Percentiles rank a stretch among this genome's conserved stretches.
phyloP scores from a whole-genome alignment of 2,797 vertebrate genomes.

The Chromis chromis region DNA sequence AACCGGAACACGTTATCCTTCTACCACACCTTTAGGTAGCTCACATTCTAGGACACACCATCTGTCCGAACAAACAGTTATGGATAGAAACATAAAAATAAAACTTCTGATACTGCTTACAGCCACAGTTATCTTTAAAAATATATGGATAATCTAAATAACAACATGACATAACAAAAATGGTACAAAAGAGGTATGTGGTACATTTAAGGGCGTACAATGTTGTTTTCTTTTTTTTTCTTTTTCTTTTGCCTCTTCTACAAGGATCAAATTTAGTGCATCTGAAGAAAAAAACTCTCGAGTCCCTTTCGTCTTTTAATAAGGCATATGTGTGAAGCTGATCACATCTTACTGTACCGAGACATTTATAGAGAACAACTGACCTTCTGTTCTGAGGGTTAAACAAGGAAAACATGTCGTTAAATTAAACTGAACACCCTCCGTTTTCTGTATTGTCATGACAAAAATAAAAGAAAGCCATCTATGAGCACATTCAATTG shows the following conservation, averaged over 20 bases:
- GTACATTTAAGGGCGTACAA: conserved; percentile 59
- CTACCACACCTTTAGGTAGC: conserved; percentile 56
- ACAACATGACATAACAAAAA: conserved; percentile 60
- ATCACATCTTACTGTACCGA: conserved; percentile 72
- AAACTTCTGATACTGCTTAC: conserved; percentile 54
- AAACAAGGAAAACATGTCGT: conserved; percentile 25
- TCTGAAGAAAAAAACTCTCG: conserved; percentile 49
- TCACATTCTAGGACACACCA: conserved; percentile 36
- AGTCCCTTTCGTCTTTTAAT: conserved; percentile 60
- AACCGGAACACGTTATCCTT: conserved; percentile 66
- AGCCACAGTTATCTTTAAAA: conserved; percentile 60
- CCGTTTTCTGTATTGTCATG: conserved; percentile 3
- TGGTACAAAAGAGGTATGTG: conserved; percentile 69
- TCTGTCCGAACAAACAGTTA: conserved; percentile 52
- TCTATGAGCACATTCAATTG: conserved; percentile 65
- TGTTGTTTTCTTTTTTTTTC: conserved; percentile 28
- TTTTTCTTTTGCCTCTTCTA: conserved; percentile 33
- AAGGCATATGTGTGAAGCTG: conserved; percentile 79
- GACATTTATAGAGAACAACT: conserved; percentile 45
- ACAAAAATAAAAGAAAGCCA: conserved; percentile 30
- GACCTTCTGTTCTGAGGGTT: not conserved
- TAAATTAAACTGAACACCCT: conserved; percentile 18
- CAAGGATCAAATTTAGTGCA: conserved; percentile 70
- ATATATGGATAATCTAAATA: conserved; percentile 73
- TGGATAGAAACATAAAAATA: conserved; percentile 72